Base-by-base conservation (phyloP, 2,888 invertebrate genomes). In the Phoenoteleia sp. region DNA sequence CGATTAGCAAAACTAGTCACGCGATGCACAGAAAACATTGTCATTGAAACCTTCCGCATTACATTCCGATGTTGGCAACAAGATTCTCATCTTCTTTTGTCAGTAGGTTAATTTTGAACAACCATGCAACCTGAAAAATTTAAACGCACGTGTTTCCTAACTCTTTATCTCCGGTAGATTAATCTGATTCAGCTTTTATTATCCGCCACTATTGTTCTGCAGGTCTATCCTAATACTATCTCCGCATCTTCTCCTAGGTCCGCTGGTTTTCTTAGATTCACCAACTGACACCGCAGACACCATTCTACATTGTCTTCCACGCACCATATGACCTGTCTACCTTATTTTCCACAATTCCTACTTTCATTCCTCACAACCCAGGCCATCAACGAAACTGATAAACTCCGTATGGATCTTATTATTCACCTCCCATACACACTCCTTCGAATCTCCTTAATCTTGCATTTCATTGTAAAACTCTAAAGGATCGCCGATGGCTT, bases 211-310 rank as follows among this genome's bases (percentile, higher is more conserved):
- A 77, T 77, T 67, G 77, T 33, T 77, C 54, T 15, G n/a, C 19
- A 36, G 27, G n/a, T 67, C 39, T 52, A 69, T 23, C 45, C 62
- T 69, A 77, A 77, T 60, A 77, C 62, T 69, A 77, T 69, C 69
- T 60, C 27, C 33, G 5, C 42, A 60, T 69, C 69, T 33, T 52
- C 33, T 49, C 29, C 60, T 17, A 64, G 45, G 56, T 66, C 56
- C 19, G 60, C 23, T 42, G 42, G 52, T 60, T 77, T 69, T 60
- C 49, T 60, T 69, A 42, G 77, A 67, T 52, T 29, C 29, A 52
- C 39, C 77, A 69, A 69, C 69, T 77, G 69, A 60, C 69, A 60
- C 60, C 23, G 39, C 29, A 29, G 60, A 39, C 25, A 25, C 69
- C 47, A 25, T 54, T 62, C 62, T 54, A 54, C 52, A 39, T 79